Percentiles rank a stretch among this genome's conserved stretches.
Evolutionary conservation across 2,113 vertebrate genomes (phyloP).

Genomic region (Sebastes schlegelii): DNA sequence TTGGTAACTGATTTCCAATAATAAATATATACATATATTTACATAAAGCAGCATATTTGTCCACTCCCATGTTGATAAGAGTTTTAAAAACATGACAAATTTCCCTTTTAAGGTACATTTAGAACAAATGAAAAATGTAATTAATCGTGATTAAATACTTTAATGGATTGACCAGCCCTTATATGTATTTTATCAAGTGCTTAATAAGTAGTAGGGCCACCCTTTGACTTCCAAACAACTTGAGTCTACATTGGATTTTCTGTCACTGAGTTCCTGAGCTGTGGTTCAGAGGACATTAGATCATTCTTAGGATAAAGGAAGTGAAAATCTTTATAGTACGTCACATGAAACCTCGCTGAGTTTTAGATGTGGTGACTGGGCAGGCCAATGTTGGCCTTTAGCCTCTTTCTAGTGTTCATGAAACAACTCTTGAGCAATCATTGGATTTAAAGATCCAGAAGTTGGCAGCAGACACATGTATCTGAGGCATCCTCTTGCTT

Average conservation of each 20-base stretch:
- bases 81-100: too few relatives aligned
- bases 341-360: constrained; percentile 1
- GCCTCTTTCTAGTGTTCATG: neutral
- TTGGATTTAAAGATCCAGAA: constrained; percentile 11
- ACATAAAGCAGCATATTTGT: too few relatives aligned
- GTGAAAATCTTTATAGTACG: constrained; percentile 32
- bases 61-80: too few relatives aligned
- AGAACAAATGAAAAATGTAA: too few relatives aligned
- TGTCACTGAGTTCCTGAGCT: constrained; percentile 12
- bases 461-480: neutral
- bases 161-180: too few relatives aligned
- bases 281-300: constrained; percentile 6
- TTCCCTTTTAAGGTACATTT: too few relatives aligned
- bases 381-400: constrained; percentile 4
- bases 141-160: too few relatives aligned
- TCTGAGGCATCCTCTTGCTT: neutral
- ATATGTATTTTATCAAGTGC: neutral
- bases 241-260: constrained; percentile 33
- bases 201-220: neutral
- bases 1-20: too few relatives aligned
- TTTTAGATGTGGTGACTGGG: constrained; percentile 29
- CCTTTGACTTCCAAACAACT: neutral
- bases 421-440: neutral
- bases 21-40: too few relatives aligned
- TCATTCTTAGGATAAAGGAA: constrained; percentile 27